Evolutionary conservation across 2,888 invertebrate genomes (phyloP).

Genomic region (Ferrisia virgata): DNA sequence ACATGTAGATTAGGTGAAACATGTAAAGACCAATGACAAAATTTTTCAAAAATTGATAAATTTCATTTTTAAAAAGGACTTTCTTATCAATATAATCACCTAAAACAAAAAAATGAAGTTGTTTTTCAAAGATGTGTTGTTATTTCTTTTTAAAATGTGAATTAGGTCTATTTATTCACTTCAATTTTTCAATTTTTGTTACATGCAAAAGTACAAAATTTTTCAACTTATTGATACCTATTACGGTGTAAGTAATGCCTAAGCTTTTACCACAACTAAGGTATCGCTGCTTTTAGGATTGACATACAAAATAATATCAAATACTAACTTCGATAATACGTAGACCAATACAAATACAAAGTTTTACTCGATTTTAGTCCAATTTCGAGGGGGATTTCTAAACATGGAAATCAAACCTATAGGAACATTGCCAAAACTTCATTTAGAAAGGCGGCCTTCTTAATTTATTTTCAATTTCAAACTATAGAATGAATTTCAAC

Average conservation of each 20-base stretch:
- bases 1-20: too few relatives aligned
- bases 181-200: too few relatives aligned
- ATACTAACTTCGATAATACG: not conserved
- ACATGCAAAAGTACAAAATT: too few relatives aligned
- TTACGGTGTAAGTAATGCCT: too few relatives aligned
- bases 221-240: too few relatives aligned
- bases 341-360: not conserved
- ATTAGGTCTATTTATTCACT: too few relatives aligned
- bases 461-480: constrained; percentile 11
- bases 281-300: too few relatives aligned
- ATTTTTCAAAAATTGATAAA: not conserved
- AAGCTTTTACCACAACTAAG: too few relatives aligned
- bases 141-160: too few relatives aligned
- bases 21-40: not conserved
- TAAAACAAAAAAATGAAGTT: too few relatives aligned
- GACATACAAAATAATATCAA: not conserved
- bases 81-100: too few relatives aligned
- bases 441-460: not conserved
- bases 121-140: too few relatives aligned
- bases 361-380: not conserved
- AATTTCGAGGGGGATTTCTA: not conserved
- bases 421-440: constrained; percentile 16
- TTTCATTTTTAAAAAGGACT: not conserved
- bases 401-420: not conserved
- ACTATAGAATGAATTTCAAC: not conserved